phyloP scores from a whole-genome alignment of 2,888 invertebrate genomes.

The Subacronicta megacephala region DNA sequence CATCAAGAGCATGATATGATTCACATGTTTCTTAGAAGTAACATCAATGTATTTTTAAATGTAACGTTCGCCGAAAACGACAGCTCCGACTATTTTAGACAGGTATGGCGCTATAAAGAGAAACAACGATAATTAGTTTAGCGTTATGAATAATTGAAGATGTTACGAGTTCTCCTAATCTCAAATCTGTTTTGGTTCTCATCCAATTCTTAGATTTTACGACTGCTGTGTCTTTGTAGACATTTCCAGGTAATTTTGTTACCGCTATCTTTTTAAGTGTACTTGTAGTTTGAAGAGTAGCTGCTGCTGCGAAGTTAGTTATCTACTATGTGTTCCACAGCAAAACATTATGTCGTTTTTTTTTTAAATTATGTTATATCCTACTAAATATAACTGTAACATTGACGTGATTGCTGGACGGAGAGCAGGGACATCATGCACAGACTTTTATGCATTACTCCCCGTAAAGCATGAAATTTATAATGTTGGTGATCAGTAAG shows the following conservation, averaged over 20 bases:
- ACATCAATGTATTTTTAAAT: constrained; percentile 32
- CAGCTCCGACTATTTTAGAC: constrained; percentile 26
- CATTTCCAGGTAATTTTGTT: constrained; percentile 31
- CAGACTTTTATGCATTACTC: too few species aligned
- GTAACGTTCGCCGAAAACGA: constrained; percentile 26
- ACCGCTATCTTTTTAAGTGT: constrained; percentile 12
- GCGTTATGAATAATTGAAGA: constrained; percentile 42
- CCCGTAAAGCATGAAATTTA: too few species aligned
- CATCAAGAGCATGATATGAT: constrained; percentile 13
- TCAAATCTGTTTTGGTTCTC: constrained; percentile 47
- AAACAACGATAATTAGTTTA: constrained; percentile 30
- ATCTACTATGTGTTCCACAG: too few species aligned
- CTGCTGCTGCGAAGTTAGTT: neutral
- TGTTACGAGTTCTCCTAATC: constrained; percentile 44
- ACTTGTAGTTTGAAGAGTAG: neutral
- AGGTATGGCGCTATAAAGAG: constrained; percentile 19
- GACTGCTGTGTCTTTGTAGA: constrained; percentile 33
- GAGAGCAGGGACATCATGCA: too few species aligned
- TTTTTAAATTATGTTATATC: too few species aligned
- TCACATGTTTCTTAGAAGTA: constrained; percentile 35
- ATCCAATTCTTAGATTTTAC: constrained; percentile 53
- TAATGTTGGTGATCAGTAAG: too few species aligned
- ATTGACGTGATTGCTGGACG: too few species aligned
- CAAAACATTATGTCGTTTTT: too few species aligned
- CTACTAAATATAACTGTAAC: too few species aligned